A percentile compares a stretch with the other conserved stretches of the same genome.
These are phyloP conservation scores for Melanotaenia nigrans DNA, from an alignment of 2,797 vertebrate species.

Conservation along the genomic window DNA sequence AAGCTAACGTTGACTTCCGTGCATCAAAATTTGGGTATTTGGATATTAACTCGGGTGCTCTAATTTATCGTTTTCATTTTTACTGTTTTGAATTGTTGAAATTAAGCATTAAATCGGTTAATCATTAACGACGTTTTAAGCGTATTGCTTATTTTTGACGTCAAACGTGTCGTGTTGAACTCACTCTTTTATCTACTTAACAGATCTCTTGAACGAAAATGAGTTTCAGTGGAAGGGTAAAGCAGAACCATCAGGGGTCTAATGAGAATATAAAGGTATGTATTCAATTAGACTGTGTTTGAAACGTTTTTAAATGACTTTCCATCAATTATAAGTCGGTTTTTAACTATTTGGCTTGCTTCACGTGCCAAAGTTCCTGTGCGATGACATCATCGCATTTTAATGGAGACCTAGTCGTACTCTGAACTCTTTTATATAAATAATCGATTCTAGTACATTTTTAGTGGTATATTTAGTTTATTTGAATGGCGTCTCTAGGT, in stretches of 20 bases:
- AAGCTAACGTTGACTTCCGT: neutral
- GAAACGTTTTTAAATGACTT: neutral
- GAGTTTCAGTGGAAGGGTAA: conserved; percentile 83
- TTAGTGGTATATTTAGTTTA: neutral
- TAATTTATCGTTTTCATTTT: neutral
- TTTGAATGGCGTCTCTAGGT: neutral
- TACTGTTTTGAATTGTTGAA: neutral
- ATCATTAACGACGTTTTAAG: accelerated
- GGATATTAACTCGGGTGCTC: neutral
- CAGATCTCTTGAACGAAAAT: conserved; percentile 64
- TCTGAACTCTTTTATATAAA: neutral
- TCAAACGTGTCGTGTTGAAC: neutral
- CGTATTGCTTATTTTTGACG: neutral
- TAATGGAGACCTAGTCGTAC: too few species aligned
- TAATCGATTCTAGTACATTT: neutral
- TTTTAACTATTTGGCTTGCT: too few species aligned
- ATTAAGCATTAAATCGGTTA: neutral
- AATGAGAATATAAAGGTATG: conserved; percentile 85
- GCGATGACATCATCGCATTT: too few species aligned
- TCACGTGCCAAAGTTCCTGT: too few species aligned
- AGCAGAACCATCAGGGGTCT: conserved; percentile 63
- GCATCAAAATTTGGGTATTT: neutral
- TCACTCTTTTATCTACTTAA: neutral
- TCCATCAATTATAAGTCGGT: neutral
- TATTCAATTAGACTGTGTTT: neutral